phyloP scores from a whole-genome alignment of 2,113 vertebrate genomes.

The Ailuropoda melanoleuca region DNA sequence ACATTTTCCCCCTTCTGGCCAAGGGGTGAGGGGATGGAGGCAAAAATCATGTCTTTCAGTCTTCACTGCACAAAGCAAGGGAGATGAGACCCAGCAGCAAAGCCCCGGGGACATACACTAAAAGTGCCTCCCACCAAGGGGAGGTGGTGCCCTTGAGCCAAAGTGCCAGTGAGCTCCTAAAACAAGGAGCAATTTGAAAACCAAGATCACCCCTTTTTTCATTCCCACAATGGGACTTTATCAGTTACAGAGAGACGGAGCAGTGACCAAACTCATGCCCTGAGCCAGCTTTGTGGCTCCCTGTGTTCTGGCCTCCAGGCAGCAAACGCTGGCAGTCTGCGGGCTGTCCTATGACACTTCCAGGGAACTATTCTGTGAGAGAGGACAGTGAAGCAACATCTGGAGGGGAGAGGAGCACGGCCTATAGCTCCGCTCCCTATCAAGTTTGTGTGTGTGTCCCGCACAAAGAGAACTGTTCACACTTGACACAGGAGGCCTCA shows the following conservation, averaged over 20 bases:
- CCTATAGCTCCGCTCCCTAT: not conserved
- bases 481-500: not conserved
- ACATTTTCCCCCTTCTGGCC: not conserved
- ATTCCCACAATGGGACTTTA: not conserved
- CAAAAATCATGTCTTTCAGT: not conserved
- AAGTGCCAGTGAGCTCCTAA: not conserved
- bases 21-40: not conserved
- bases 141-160: not conserved
- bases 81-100: not conserved
- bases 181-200: not conserved
- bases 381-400: not conserved
- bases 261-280: not conserved
- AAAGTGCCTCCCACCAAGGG: not conserved
- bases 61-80: not conserved
- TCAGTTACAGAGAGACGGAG: not conserved
- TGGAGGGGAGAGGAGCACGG: not conserved
- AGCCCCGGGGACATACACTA: not conserved
- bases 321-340: not conserved
- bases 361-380: not conserved
- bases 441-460: not conserved
- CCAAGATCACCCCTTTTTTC: not conserved
- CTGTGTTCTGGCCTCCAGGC: not conserved
- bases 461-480: not conserved
- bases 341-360: not conserved
- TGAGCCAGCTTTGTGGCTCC: fast-evolving